A percentile compares a stretch with the other conserved stretches of the same genome.
Conservation (phyloP, 2,888 invertebrate species). For the Chymomyza fuscimana region DNA sequence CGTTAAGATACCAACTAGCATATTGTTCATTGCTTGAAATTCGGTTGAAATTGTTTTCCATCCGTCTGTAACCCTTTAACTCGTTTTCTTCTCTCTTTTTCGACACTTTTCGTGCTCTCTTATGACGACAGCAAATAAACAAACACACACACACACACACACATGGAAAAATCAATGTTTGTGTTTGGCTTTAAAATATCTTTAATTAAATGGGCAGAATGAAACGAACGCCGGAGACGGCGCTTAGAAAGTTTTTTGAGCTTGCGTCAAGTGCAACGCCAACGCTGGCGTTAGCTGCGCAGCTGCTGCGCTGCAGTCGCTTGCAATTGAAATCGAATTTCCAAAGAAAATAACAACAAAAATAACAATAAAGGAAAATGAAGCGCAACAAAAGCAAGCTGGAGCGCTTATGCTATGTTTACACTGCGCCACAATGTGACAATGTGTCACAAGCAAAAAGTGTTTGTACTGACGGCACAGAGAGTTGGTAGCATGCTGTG, state of each 20-base stretch:
- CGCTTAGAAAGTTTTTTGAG: not conserved
- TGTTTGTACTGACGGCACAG: too few relatives aligned
- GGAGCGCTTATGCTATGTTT: too few relatives aligned
- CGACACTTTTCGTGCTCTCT: too few relatives aligned
- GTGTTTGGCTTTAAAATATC: not conserved
- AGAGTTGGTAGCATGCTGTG: too few relatives aligned
- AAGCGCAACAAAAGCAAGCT: not conserved
- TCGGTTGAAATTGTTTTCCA: too few relatives aligned
- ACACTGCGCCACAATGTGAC: too few relatives aligned
- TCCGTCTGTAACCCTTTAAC: too few relatives aligned
- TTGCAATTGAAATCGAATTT: slow-evolving; percentile 50
- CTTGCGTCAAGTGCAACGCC: not conserved
- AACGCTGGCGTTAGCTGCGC: slow-evolving; percentile 47
- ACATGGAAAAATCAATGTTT: not conserved
- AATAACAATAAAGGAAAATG: slow-evolving; percentile 10
- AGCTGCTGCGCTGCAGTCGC: slow-evolving; percentile 17
- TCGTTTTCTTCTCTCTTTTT: too few relatives aligned
- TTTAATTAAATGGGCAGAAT: not conserved
- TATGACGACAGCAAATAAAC: not conserved
- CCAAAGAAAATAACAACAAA: slow-evolving; percentile 22
- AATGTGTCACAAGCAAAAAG: too few relatives aligned
- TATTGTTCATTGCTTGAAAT: too few relatives aligned
- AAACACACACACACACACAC: not conserved
- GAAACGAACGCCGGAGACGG: not conserved
- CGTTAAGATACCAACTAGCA: too few relatives aligned